A percentile compares a stretch with the other conserved stretches of the same genome.
These are phyloP conservation scores for Tachystola acroxantha DNA, from an alignment of 2,888 invertebrate species.

Conservation along the genomic window DNA sequence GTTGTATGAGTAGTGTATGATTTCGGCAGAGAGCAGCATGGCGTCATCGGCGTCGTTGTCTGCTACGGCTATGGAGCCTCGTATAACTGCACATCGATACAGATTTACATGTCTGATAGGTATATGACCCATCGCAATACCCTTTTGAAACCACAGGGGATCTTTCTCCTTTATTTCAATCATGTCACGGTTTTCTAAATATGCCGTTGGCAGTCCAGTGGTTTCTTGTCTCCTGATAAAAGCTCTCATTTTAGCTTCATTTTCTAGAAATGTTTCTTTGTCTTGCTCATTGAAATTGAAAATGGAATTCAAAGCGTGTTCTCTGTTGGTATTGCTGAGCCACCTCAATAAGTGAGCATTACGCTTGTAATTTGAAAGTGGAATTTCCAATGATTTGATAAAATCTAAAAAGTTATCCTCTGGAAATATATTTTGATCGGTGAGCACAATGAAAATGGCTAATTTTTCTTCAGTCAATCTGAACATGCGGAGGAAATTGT, in stretches of 20 bases:
- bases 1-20: constrained; percentile 36
- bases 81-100: constrained; percentile 12
- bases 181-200: constrained; percentile 14
- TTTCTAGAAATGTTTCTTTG: constrained; percentile 7
- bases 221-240: constrained; percentile 11
- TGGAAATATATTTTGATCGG: constrained; percentile 23
- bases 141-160: constrained; percentile 29
- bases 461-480: constrained; percentile 22
- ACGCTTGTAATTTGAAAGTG: constrained; percentile 1
- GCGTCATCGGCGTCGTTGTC: constrained; percentile 20
- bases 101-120: constrained; percentile 19
- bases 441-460: constrained; percentile 28
- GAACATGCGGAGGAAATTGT: constrained; percentile 21
- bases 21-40: constrained; percentile 26
- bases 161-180: constrained; percentile 15
- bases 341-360: constrained; percentile 9
- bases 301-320: constrained; percentile 1
- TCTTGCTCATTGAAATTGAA: constrained; percentile 3
- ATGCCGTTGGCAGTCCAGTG: constrained; percentile 13
- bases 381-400: constrained; percentile 9
- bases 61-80: constrained; percentile 16
- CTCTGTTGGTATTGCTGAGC: constrained; percentile 3
- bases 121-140: constrained; percentile 20
- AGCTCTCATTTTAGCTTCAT: constrained; percentile 1
- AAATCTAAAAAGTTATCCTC: constrained; percentile 20